phyloP scores from a whole-genome alignment of 2,797 vertebrate species.

The Sebastes nivosus region DNA sequence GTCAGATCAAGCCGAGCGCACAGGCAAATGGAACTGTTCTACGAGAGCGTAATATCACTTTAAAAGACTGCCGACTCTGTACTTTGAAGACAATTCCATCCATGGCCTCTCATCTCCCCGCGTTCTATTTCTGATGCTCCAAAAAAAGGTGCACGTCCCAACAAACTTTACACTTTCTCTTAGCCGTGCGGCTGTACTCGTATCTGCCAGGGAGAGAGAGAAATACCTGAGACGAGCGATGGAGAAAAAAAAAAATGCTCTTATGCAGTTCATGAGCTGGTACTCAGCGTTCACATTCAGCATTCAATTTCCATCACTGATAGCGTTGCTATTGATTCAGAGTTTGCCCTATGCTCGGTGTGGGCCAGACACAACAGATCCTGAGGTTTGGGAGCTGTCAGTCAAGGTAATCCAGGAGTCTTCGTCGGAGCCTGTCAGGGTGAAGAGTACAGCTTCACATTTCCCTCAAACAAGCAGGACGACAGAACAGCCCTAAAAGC shows the following conservation, averaged over 20 bases:
- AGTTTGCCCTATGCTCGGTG: slow-evolving; percentile 78
- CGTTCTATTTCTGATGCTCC: slow-evolving; percentile 48
- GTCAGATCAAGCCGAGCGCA: slow-evolving; percentile 51
- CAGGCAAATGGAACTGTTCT: slow-evolving; percentile 39
- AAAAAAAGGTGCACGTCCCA: slow-evolving; percentile 42
- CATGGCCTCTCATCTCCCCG: slow-evolving; percentile 45
- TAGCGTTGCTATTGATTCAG: slow-evolving; percentile 88
- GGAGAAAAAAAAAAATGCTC: slow-evolving; percentile 75
- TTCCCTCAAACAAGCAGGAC: slow-evolving; percentile 58
- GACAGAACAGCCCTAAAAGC: slow-evolving; percentile 43
- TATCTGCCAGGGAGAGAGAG: slow-evolving; percentile 47
- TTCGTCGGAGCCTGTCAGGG: slow-evolving; percentile 73
- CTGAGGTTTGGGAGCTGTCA: slow-evolving; percentile 85
- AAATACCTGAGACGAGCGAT: slow-evolving; percentile 84
- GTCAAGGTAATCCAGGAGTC: slow-evolving; percentile 79
- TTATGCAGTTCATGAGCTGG: slow-evolving; percentile 71
- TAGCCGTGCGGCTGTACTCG: slow-evolving; percentile 40
- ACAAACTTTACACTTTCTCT: slow-evolving; percentile 64
- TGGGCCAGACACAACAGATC: slow-evolving; percentile 84
- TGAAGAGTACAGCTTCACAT: slow-evolving; percentile 55
- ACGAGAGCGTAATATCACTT: slow-evolving; percentile 39
- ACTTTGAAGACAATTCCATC: slow-evolving; percentile 57
- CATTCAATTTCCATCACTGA: slow-evolving; percentile 89
- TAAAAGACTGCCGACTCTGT: slow-evolving; percentile 42
- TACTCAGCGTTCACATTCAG: slow-evolving; percentile 81